Base-by-base conservation (phyloP, 2,888 invertebrate species). In the Osmoderma eremita region DNA sequence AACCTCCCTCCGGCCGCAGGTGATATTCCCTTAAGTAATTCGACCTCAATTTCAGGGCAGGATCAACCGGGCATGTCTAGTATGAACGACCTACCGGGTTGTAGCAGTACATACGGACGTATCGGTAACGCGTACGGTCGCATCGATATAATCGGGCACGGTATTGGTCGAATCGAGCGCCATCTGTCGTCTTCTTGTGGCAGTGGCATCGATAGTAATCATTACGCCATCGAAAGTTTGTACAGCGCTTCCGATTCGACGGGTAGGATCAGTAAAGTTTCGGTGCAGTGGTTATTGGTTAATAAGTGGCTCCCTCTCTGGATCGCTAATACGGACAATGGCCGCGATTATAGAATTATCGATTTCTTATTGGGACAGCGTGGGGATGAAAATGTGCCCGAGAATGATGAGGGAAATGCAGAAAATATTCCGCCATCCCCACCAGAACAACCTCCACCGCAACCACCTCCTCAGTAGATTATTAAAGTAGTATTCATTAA, bases 151-250 rank as follows among this genome's bases (percentile, higher is more conserved):
- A 82, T 87, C 54, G 86, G 86, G 0, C 77, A 77, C 48, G 85
- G 85, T 12, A 84, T 84, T 48, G 87, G 87, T 15, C 81, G 88
- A 69, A 87, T 87, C 70, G 88, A 85, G 73, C 81, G 88, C 5
- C 87, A 87, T 74, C 82, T 89, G 67, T 88, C 88, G 63, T 88
- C 89, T 0, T 88, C 89, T n/a, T 89, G 89, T 76, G 87, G 88
- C 65, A 87, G 88, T 77, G 80, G 69, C 69, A 83, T 80, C 75
- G 83, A 80, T 75, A 82, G 75, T 75, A 83, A 76, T 77, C 82
- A 83, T 73, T 82, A 81, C 10, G 83, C 83, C 45, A 80, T 84
- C 5, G 82, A 84, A 58, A 82, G 81, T 72, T 70, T 80, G 18
- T 84, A 84, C 70, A 79, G 81, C 5, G 75, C 79, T 1, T 75